These are phyloP conservation scores for Lasaia peninsularis DNA, from an alignment of 1,140 invertebrate genomes.

Conservation along the genomic window DNA sequence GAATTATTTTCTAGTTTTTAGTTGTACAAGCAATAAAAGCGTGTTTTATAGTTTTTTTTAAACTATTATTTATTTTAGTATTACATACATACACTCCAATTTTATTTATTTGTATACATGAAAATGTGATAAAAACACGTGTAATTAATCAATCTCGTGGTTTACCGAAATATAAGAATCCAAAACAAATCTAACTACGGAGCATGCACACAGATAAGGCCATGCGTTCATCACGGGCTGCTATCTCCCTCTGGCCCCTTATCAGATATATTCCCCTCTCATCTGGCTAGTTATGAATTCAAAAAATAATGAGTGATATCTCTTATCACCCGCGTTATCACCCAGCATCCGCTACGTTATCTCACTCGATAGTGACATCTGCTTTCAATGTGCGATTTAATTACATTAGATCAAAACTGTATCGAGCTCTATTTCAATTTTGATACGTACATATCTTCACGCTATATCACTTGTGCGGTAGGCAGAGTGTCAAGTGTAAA, in stretches of 20 bases:
- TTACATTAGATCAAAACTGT: slow-evolving; percentile 5
- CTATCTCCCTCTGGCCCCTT: slow-evolving; percentile 27
- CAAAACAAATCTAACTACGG: slow-evolving; percentile 19
- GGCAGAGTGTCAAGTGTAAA: no score
- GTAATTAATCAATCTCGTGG: background rate
- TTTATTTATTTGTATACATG: no score
- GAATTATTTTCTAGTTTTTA: no score
- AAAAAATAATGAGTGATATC: slow-evolving; percentile 49
- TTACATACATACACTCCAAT: no score
- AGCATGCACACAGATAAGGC: slow-evolving; percentile 24
- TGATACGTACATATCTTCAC: no score
- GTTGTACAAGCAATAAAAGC: no score
- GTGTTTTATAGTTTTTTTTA: no score
- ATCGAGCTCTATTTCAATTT: background rate
- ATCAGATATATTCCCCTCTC: slow-evolving; percentile 32
- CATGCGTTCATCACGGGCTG: slow-evolving; percentile 45
- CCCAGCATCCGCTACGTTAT: slow-evolving; percentile 50
- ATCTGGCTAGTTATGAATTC: slow-evolving; percentile 42
- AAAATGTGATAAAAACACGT: background rate
- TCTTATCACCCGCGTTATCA: slow-evolving; percentile 39
- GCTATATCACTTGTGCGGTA: no score
- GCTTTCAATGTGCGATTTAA: slow-evolving; percentile 19
- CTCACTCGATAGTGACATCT: slow-evolving; percentile 43
- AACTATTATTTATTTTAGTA: no score
- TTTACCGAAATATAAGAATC: background rate